Base-by-base conservation (phyloP, 2,888 invertebrate genomes). In the Pseudanteris insignis region DNA sequence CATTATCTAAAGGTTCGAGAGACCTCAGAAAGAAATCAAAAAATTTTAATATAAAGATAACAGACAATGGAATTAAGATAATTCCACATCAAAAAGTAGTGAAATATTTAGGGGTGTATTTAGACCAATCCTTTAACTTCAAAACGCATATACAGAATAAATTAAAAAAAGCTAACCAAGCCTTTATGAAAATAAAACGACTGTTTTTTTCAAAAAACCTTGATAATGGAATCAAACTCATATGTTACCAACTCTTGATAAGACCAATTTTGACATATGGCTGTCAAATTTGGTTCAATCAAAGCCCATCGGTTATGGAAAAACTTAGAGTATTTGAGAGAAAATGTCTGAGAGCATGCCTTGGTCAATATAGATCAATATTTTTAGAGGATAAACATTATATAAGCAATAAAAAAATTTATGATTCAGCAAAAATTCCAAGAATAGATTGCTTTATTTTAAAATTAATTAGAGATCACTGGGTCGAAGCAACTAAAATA, bases 391-490 rank as follows among this genome's bases (percentile, higher is more conserved):
- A n/a, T 9, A 3, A 2, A 11, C 10, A 12, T 1, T 37, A 11
- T n/a, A 25, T 37, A 6, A 37, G 21, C 7, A 43, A 43, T 9
- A 32, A 37, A 26, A 9, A 2, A 13, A 12, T 37, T 1, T 37
- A 37, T 14, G n/a, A 37, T 13, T n/a, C n/a, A 9, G 13, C 26
- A 11, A 24, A 36, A 11, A 12, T 36, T 3, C 12, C 36, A 2
- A 21, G 36, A 12, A 36, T 36, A 1, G 13, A 37, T n/a, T 2
- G 4, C 5, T 37, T 37, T 9, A 26, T 26, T 13, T 25, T 37
- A 5, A 37, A 37, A 37, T 9, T 26, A 14, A 26, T 26, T 10
- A 58, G 65, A 50, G 37, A 59, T 24, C 46, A 66, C 21, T 61
- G 33, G 11, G 47, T 32, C 0, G 14, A 28, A 7, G 25, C 40